These are phyloP conservation scores for Cataglyphis albicans DNA, from an alignment of 2,888 invertebrate species.

Conservation along the genomic window DNA sequence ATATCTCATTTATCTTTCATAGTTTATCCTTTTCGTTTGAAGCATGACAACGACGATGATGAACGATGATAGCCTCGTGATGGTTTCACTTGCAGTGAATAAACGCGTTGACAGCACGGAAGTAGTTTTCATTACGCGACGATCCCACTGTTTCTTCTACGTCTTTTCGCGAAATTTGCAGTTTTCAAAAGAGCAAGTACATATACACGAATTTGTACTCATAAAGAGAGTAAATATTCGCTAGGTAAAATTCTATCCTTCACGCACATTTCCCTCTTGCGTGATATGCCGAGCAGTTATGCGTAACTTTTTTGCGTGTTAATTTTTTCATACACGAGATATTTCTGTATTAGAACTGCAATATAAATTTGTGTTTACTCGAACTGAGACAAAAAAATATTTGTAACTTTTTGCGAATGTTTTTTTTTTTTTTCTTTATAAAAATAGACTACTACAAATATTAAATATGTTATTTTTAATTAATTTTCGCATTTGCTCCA, in stretches of 20 bases:
- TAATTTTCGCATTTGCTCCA: not conserved
- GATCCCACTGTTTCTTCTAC: not conserved
- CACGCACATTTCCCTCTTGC: not conserved
- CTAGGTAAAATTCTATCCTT: not conserved
- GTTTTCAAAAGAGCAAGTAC: slow-evolving; percentile 17
- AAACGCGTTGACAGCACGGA: slow-evolving; percentile 84
- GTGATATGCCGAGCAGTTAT: slow-evolving; percentile 36
- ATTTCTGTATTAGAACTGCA: not conserved
- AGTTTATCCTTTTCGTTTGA: slow-evolving; percentile 81
- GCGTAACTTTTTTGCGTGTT: slow-evolving; percentile 44
- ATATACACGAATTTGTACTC: not conserved
- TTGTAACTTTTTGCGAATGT: not conserved
- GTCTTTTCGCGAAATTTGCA: slow-evolving; percentile 1
- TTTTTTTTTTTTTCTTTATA: not conserved
- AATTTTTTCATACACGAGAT: slow-evolving; percentile 4
- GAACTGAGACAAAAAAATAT: slow-evolving; percentile 4
- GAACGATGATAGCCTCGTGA: slow-evolving; percentile 87
- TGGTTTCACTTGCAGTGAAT: slow-evolving; percentile 84
- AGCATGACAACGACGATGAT: slow-evolving; percentile 86
- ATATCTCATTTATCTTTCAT: slow-evolving; percentile 14
- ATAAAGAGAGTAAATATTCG: not conserved
- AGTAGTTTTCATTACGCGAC: slow-evolving; percentile 1
- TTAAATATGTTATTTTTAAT: not conserved
- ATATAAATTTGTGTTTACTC: not conserved
- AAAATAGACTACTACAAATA: not conserved